phyloP scores from a whole-genome alignment of 2,888 invertebrate species.

The Tenthredo amoena region DNA sequence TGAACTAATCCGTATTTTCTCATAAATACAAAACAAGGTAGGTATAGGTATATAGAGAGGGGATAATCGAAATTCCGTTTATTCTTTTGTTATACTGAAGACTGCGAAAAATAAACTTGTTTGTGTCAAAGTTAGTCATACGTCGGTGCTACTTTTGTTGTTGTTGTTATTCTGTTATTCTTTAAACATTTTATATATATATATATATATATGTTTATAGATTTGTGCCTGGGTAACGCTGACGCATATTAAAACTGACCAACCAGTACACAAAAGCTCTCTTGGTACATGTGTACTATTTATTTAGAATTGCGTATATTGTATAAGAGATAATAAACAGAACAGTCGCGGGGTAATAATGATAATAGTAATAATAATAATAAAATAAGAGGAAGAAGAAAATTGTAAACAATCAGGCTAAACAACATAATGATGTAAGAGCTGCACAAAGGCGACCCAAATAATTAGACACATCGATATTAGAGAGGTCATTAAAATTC shows the following conservation, averaged over 20 bases:
- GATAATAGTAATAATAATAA: not conserved
- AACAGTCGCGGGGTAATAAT: not conserved
- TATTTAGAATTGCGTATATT: not conserved
- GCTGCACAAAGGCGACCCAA: slow-evolving; percentile 1
- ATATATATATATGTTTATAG: not conserved
- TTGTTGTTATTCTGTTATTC: not conserved
- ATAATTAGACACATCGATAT: not conserved
- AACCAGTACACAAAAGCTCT: not conserved
- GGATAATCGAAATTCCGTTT: not conserved
- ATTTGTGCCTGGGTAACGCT: slow-evolving; percentile 18
- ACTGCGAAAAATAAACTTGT: slow-evolving; percentile 37
- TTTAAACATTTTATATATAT: not conserved
- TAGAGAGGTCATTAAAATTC: slow-evolving; percentile 35
- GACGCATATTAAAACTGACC: slow-evolving; percentile 25
- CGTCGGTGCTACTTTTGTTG: not conserved
- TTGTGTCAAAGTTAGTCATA: slow-evolving; percentile 1
- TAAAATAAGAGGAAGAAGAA: not conserved
- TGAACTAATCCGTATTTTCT: not conserved
- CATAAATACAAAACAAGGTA: not conserved
- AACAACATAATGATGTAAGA: not conserved
- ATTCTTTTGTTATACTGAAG: not conserved
- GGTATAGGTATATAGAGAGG: not conserved
- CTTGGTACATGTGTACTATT: not conserved
- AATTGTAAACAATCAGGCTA: not conserved
- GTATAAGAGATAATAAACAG: not conserved